Conservation (phyloP, 2,113 vertebrate species). For the Eira barbara region DNA sequence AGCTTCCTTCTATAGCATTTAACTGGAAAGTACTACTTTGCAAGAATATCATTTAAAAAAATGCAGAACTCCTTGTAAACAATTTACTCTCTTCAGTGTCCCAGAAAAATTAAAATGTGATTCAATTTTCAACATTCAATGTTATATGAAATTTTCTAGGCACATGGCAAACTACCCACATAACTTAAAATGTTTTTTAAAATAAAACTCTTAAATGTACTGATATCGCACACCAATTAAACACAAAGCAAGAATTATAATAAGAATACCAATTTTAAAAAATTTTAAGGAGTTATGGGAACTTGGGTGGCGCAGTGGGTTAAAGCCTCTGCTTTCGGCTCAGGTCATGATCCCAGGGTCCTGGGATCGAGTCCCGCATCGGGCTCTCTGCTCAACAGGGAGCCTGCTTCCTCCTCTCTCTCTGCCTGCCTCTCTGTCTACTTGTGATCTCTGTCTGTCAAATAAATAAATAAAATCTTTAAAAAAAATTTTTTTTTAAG, state of each 20-base stretch:
- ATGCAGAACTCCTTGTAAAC: neutral
- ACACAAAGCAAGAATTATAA: neutral
- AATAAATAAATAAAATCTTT: too few species aligned
- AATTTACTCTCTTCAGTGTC: neutral
- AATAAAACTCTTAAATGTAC: neutral
- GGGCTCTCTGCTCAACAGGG: too few species aligned
- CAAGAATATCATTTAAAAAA: neutral
- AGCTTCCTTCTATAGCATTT: neutral
- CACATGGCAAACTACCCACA: neutral
- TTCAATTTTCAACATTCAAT: neutral
- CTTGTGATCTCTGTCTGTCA: too few species aligned
- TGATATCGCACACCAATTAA: neutral
- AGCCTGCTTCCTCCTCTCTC: too few species aligned
- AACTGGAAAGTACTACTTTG: neutral
- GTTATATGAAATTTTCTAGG: neutral
- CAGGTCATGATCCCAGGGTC: too few species aligned
- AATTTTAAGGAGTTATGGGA: neutral
- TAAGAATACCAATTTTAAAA: conserved; percentile 18
- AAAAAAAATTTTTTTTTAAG: too few species aligned
- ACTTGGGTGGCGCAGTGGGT: too few species aligned
- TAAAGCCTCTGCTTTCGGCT: too few species aligned
- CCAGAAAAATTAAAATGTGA: neutral
- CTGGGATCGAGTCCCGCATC: too few species aligned
- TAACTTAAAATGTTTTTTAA: neutral
- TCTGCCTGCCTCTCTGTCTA: too few species aligned